phyloP scores from a whole-genome alignment of 2,888 invertebrate species.

The Aphidius colemani region DNA sequence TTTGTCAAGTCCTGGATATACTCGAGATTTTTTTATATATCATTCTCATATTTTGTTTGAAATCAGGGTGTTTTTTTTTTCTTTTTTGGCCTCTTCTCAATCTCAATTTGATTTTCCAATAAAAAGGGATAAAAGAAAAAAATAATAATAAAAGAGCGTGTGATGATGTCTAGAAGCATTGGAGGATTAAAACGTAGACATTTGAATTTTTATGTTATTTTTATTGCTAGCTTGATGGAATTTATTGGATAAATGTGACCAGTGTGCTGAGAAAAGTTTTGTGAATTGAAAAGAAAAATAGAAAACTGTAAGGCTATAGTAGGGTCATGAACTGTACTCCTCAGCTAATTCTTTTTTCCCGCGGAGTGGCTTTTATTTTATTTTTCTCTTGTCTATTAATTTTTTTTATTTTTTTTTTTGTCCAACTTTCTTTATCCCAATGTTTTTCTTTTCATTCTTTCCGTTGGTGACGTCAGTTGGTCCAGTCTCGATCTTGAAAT shows the following conservation, averaged over 20 bases:
- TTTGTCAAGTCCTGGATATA: not conserved
- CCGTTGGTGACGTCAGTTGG: conserved; percentile 50
- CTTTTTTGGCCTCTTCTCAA: no score
- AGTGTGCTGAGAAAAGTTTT: conserved; percentile 28
- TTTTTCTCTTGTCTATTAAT: conserved; percentile 22
- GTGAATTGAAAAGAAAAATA: conserved; percentile 34
- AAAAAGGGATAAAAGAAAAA: not conserved
- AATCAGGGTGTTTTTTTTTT: no score
- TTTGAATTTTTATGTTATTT: conserved; percentile 9
- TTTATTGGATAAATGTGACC: conserved; percentile 29
- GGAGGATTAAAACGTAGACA: conserved; percentile 1
- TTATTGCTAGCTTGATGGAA: conserved; percentile 13
- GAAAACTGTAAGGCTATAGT: conserved; percentile 6
- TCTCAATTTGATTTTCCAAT: not conserved
- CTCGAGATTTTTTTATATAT: no score
- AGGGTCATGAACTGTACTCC: conserved; percentile 30
- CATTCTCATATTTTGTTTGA: no score
- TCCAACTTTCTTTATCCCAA: no score
- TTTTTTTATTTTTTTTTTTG: no score
- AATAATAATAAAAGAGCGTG: not conserved
- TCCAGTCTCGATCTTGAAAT: conserved; percentile 48
- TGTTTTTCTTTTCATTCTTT: conserved; percentile 8
- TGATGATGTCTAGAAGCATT: not conserved
- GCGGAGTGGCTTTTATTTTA: conserved; percentile 21
- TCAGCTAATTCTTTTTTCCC: conserved; percentile 49